Conservation (phyloP, 1,140 invertebrate genomes). For the Euura lappo region DNA sequence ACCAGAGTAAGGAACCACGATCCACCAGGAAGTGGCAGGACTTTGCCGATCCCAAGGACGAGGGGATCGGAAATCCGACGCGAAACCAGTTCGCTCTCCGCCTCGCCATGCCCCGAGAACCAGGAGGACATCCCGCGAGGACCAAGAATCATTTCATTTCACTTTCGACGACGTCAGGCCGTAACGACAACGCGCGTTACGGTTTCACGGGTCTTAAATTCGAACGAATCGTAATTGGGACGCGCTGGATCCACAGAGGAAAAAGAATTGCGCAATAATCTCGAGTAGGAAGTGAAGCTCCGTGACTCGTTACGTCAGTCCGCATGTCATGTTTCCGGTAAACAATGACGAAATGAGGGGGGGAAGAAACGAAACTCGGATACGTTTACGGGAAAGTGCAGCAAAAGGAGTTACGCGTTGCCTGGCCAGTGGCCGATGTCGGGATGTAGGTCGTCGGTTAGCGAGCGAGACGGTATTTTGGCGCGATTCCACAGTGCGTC, state of each 20-base stretch:
- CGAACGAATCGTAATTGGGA: too few species aligned
- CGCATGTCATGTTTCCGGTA: background rate
- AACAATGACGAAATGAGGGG: background rate
- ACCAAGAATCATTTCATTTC: too few species aligned
- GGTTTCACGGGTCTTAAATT: too few species aligned
- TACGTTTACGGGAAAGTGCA: background rate
- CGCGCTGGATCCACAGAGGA: too few species aligned
- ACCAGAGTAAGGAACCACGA: conserved; percentile 42
- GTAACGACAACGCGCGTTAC: too few species aligned
- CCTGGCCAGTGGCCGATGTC: background rate
- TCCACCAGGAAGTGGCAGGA: conserved; percentile 41
- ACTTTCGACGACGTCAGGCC: too few species aligned
- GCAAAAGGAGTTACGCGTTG: background rate
- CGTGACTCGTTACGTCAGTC: too few species aligned
- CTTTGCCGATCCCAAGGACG: conserved; percentile 1
- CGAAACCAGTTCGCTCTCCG: background rate
- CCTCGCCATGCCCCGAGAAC: background rate
- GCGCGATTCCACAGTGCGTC: background rate
- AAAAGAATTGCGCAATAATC: too few species aligned
- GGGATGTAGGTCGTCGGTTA: background rate
- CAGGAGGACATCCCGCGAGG: background rate
- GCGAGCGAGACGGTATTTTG: background rate
- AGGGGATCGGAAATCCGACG: background rate
- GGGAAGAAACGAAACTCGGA: background rate
- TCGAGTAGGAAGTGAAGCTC: too few species aligned